Conservation (phyloP, 2,888 invertebrate genomes). For the Neria commutata region DNA sequence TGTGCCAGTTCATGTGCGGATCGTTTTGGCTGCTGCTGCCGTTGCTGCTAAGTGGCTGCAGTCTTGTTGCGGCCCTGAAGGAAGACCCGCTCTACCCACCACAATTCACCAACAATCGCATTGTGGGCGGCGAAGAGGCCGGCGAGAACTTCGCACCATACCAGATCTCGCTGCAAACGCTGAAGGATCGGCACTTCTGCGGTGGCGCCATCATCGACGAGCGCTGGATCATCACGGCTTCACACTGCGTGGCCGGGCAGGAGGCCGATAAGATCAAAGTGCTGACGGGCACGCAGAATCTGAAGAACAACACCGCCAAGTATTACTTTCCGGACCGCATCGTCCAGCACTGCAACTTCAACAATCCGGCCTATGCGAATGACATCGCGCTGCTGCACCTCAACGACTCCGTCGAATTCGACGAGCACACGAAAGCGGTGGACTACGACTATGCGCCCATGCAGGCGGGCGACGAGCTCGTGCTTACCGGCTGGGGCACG, state of each 20-base stretch:
- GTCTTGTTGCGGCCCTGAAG: not conserved
- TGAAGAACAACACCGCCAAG: slow-evolving; percentile 41
- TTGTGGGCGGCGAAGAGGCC: slow-evolving; percentile 55
- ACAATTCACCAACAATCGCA: slow-evolving; percentile 42
- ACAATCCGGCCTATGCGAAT: slow-evolving; percentile 60
- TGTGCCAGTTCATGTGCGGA: not conserved
- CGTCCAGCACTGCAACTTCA: slow-evolving; percentile 49
- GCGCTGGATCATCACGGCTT: slow-evolving; percentile 56
- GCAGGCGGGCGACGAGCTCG: slow-evolving; percentile 62
- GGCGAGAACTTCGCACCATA: slow-evolving; percentile 53
- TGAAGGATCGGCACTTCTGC: slow-evolving; percentile 49
- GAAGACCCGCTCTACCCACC: slow-evolving; percentile 44
- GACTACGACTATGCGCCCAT: slow-evolving; percentile 58
- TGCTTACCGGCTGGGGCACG: slow-evolving; percentile 71
- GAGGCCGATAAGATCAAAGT: slow-evolving; percentile 40
- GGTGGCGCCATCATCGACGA: slow-evolving; percentile 57
- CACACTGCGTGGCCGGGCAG: slow-evolving; percentile 52
- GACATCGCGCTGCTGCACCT: slow-evolving; percentile 74
- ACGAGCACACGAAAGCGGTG: slow-evolving; percentile 65
- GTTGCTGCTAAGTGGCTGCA: no score
- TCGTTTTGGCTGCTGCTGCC: slow-evolving; percentile 1
- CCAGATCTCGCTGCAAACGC: slow-evolving; percentile 55
- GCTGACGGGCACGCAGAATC: slow-evolving; percentile 50
- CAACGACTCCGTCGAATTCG: slow-evolving; percentile 64
- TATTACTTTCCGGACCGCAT: slow-evolving; percentile 49